Evolutionary conservation across 2,888 invertebrate species (phyloP).

Genomic region (Deilephila porcellus): DNA sequence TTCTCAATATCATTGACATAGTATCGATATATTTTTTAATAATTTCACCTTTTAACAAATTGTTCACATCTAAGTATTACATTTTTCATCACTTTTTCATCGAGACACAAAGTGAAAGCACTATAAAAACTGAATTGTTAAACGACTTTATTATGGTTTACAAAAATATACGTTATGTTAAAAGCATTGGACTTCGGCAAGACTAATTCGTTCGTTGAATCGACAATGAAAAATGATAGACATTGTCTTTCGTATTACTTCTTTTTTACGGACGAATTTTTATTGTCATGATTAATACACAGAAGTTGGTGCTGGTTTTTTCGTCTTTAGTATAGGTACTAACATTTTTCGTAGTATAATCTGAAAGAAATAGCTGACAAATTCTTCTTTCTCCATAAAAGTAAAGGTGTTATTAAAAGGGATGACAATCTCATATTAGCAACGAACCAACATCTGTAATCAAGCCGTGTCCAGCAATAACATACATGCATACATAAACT

Average conservation of each 20-base stretch:
- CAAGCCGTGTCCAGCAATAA: too few species aligned
- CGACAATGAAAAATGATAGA: neutral
- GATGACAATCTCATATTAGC: too few species aligned
- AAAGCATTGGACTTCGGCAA: neutral
- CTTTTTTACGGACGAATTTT: neutral
- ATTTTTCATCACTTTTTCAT: neutral
- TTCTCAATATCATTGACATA: conserved; percentile 2
- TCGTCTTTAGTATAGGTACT: too few species aligned
- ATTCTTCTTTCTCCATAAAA: too few species aligned
- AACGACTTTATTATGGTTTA: neutral
- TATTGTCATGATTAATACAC: too few species aligned
- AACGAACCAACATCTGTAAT: too few species aligned
- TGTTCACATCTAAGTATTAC: conserved; percentile 1
- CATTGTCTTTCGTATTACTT: neutral
- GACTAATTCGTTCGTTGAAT: neutral
- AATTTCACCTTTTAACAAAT: conserved; percentile 21
- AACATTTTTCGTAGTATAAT: too few species aligned
- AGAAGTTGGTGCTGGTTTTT: too few species aligned
- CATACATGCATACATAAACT: too few species aligned
- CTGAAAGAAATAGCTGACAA: too few species aligned
- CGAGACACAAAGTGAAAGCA: conserved; percentile 15
- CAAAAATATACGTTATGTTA: neutral
- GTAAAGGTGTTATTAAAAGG: too few species aligned
- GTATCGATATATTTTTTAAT: neutral
- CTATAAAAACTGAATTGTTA: neutral